These are phyloP conservation scores for Branchinecta lindahli DNA, from an alignment of 1,140 invertebrate species.

Conservation along the genomic window DNA sequence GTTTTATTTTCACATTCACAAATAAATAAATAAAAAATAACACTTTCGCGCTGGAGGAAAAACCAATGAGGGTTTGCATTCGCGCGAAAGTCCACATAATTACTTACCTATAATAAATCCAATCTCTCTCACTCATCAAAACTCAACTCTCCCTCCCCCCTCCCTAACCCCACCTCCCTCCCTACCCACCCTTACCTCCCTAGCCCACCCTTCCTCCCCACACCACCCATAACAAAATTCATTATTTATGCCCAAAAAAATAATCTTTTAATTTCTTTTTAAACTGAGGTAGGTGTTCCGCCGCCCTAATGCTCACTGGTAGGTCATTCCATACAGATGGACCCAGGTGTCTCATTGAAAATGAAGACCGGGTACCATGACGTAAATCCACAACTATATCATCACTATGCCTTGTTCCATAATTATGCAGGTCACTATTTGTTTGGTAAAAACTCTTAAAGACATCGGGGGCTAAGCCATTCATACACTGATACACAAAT, in stretches of 20 bases:
- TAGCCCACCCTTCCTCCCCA: not conserved
- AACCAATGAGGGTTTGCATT: not conserved
- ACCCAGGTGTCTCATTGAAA: not conserved
- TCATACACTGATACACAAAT: not conserved
- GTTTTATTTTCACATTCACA: no score
- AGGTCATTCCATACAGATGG: not conserved
- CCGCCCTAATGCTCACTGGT: conserved; percentile 3
- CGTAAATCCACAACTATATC: not conserved
- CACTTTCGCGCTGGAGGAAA: conserved; percentile 1
- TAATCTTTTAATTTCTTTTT: conserved; percentile 9
- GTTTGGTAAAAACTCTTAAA: not conserved
- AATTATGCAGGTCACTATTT: not conserved
- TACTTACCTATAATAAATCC: not conserved
- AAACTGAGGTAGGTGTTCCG: not conserved
- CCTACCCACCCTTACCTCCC: not conserved
- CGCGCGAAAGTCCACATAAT: not conserved
- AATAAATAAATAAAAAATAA: not conserved
- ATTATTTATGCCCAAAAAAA: not conserved
- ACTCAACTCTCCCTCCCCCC: not conserved
- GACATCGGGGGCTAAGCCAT: not conserved
- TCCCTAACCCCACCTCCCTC: not conserved
- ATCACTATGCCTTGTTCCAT: conserved; percentile 5
- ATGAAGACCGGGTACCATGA: not conserved
- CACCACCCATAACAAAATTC: not conserved
- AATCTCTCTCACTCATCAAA: not conserved